Conservation (phyloP, 2,888 invertebrate species). For the Nineta flava region DNA sequence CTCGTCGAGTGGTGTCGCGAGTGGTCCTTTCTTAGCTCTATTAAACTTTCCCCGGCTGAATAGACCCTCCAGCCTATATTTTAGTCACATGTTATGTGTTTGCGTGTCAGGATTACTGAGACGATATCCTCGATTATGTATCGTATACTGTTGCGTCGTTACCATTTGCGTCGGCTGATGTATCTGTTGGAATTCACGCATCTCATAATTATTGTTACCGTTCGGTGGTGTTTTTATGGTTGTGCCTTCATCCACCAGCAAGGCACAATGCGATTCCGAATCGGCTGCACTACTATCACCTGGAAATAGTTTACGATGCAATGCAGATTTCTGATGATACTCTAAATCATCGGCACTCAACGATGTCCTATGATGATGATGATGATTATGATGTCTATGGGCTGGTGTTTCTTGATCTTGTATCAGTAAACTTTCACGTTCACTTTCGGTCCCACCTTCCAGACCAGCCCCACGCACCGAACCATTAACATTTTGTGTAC, state of each 20-base stretch:
- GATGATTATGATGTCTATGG: conserved; percentile 6
- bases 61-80: conserved; percentile 57
- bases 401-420: conserved; percentile 24
- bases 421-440: conserved; percentile 40
- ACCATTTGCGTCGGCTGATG: conserved; percentile 28
- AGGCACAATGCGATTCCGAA: conserved; percentile 39
- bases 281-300: conserved; percentile 37
- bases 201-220: conserved; percentile 65
- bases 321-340: conserved; percentile 9
- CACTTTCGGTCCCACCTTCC: conserved; percentile 32
- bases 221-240: conserved; percentile 37
- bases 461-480: conserved; percentile 34
- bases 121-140: conserved; percentile 24
- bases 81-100: conserved; percentile 49
- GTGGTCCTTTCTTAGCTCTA: conserved; percentile 30
- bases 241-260: conserved; percentile 31
- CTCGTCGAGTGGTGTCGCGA: conserved; percentile 30
- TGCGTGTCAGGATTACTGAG: conserved; percentile 11
- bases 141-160: conserved; percentile 34
- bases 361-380: conserved; percentile 7
- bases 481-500: conserved; percentile 33
- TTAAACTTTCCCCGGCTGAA: conserved; percentile 37
- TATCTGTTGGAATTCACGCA: conserved; percentile 45
- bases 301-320: conserved; percentile 10
- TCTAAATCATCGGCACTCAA: conserved; percentile 12